Conservation (phyloP, 2,113 vertebrate genomes). For the Corapipo altera region DNA sequence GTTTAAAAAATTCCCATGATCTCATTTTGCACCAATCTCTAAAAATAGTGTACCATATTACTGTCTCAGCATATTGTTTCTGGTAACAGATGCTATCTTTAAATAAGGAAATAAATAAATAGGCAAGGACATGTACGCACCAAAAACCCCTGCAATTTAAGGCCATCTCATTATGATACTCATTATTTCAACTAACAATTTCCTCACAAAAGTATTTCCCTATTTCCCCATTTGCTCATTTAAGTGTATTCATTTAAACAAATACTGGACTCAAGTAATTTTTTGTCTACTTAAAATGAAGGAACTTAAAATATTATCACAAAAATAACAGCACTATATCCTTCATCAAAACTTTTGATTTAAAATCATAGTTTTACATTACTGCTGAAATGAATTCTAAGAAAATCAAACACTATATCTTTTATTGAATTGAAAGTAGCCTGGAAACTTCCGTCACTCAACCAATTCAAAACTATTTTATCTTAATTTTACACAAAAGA, state of each 20-base stretch:
- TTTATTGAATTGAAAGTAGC: background rate
- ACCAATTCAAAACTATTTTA: background rate
- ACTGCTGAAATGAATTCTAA: background rate
- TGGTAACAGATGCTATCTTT: background rate
- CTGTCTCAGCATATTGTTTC: background rate
- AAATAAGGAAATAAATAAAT: background rate
- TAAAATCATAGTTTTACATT: background rate
- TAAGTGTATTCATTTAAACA: background rate
- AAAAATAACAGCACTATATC: background rate
- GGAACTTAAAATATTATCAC: background rate
- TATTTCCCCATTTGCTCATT: background rate
- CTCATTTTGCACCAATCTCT: background rate
- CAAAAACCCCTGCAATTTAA: background rate
- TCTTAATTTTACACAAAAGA: background rate
- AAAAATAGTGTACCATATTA: background rate
- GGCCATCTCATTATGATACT: background rate
- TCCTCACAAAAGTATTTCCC: background rate
- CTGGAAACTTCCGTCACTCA: background rate
- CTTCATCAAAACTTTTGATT: background rate
- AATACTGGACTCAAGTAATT: background rate
- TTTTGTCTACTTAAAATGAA: background rate
- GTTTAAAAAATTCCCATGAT: background rate
- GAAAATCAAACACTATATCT: background rate
- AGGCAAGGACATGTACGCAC: accelerated
- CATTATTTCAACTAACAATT: background rate